Evolutionary conservation across 1,140 invertebrate species (phyloP), one percentile per base, ranked within the genome.

Genomic region (Parasteatoda tepidariorum): DNA sequence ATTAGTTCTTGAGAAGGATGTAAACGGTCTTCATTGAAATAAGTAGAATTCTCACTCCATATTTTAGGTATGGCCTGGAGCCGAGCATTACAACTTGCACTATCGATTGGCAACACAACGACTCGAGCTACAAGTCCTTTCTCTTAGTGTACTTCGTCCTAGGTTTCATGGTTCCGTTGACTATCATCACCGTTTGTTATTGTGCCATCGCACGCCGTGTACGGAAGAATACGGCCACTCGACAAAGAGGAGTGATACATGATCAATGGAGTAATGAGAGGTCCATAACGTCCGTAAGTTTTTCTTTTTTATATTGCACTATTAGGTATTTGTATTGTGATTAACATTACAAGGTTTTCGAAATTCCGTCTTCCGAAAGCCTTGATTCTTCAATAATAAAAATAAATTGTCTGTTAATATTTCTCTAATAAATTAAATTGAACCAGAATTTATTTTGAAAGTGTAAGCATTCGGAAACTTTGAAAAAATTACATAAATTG

Each of bases 51-150:
- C n/a, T n/a, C n/a, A n/a, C n/a, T n/a, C n/a, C n/a, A n/a, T n/a
- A n/a, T n/a, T n/a, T 48, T 67, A 85, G 85, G 18, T 86, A 83
- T 26, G 83, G 71, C 13, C n/a, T 78, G 26, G 84, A 85, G 57
- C 84, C 84, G 26, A 84, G 79, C 24, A 55, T 85, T 22, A 86
- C 84, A 4, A 82, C 84, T 11, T 86, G 85, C 67, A 86, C 85
- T 1, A 86, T 86, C 24, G 85, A 86, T 83, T 86, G 85, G 85
- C 66, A 83, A 31, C 84, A 84, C 22, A 85, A 85, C 41, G 85
- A 84, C 41, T 59, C 34, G 26, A 84, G 62, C 28, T 86, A 85
- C 55, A 86, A 86, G 48, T 84, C 84, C 15, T 86, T 85, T 71
- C 82, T 86, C 13, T 11, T 84, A 5, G 64, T 82, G 1, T 86